Evolutionary conservation across 35 echinoderm and acorn worm genomes (phyloP).

Genomic region (Stichopus chloronotus): DNA sequence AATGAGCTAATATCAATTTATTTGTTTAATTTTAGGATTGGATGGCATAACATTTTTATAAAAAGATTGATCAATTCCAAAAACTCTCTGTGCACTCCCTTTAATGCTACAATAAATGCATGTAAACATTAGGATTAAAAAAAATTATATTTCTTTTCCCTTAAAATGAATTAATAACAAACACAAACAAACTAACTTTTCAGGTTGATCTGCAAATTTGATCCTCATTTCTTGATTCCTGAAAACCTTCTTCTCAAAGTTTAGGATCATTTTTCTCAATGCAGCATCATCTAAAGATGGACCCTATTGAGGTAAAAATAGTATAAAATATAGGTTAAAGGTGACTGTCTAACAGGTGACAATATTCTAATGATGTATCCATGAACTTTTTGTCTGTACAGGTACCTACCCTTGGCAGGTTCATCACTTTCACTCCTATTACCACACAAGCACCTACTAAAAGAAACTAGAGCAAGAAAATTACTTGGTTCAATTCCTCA

Average conservation of each 20-base stretch:
- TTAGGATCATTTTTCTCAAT: conserved; percentile 82
- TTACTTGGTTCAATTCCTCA: too few relatives aligned
- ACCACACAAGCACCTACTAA: background rate
- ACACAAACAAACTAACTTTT: conserved; percentile 96
- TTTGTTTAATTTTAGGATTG: too few relatives aligned
- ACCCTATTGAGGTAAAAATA: conserved; percentile 62
- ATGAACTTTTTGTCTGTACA: background rate
- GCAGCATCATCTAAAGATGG: conserved; percentile 84
- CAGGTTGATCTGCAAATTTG: conserved; percentile 92
- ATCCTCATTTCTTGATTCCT: conserved; percentile 98
- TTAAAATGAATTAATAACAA: background rate
- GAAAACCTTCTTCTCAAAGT: conserved; percentile 98
- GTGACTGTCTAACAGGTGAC: background rate
- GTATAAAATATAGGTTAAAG: background rate
- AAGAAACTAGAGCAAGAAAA: background rate
- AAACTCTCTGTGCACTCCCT: too few relatives aligned
- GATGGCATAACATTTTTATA: too few relatives aligned
- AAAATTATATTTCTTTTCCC: background rate
- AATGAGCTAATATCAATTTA: too few relatives aligned
- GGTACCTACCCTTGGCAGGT: background rate
- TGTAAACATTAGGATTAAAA: background rate
- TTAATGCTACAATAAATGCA: background rate
- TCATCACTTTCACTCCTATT: background rate
- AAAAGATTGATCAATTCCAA: too few relatives aligned
- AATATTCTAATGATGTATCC: background rate